Conservation (phyloP, 2,888 invertebrate genomes). For the Emmelina monodactyla region DNA sequence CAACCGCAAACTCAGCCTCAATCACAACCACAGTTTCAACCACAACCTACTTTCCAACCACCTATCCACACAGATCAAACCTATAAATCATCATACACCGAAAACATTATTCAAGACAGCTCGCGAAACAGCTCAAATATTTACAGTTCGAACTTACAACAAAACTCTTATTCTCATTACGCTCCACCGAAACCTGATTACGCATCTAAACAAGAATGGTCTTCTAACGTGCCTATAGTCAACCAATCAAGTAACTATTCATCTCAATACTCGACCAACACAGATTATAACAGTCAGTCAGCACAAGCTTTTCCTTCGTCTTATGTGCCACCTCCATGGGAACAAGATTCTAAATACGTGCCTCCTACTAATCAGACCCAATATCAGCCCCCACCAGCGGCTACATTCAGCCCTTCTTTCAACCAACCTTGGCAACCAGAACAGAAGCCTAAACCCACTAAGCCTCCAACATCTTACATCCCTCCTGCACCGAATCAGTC, state of each 20-base stretch:
- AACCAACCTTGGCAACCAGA: constrained; percentile 37
- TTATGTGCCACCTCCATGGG: constrained; percentile 59
- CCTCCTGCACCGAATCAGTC: constrained; percentile 59
- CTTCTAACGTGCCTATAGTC: constrained; percentile 17
- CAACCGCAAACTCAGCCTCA: constrained; percentile 19
- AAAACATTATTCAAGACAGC: constrained; percentile 28
- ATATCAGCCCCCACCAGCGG: constrained; percentile 29
- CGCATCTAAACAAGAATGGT: constrained; percentile 34
- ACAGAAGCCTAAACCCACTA: constrained; percentile 22
- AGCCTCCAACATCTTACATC: constrained; percentile 44
- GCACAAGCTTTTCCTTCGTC: constrained; percentile 41
- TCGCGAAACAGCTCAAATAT: constrained; percentile 23
- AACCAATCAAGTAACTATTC: constrained; percentile 23
- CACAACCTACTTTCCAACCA: constrained; percentile 11
- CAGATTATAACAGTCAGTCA: constrained; percentile 30
- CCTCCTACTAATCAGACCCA: constrained; percentile 29
- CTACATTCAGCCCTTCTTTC: constrained; percentile 22
- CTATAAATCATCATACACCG: constrained; percentile 31
- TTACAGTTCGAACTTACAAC: constrained; percentile 18
- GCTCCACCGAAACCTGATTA: constrained; percentile 17
- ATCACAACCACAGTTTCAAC: constrained; percentile 20
- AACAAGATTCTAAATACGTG: constrained; percentile 44
- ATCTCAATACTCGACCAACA: constrained; percentile 34
- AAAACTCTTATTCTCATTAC: constrained; percentile 22
- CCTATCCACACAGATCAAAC: constrained; percentile 15